Conservation (phyloP, 2,113 vertebrate species). For the Urocynchramus pylzowi region DNA sequence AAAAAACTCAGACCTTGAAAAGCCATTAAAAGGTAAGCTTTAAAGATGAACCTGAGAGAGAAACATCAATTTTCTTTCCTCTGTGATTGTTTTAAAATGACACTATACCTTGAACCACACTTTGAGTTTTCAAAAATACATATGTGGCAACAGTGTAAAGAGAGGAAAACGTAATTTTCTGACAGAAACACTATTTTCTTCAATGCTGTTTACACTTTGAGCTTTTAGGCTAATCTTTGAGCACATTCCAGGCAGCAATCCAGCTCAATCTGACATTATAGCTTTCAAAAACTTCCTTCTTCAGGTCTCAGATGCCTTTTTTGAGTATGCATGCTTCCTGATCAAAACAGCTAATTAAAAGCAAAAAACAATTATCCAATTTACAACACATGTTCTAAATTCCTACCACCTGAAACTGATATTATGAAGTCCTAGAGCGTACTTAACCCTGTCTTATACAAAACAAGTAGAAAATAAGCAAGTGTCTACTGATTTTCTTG, state of each 20-base stretch:
- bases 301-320: neutral
- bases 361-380: slow-evolving; percentile 9
- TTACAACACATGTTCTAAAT: neutral
- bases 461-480: neutral
- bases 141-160: neutral
- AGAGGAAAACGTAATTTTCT: neutral
- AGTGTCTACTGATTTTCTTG: neutral
- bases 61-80: neutral
- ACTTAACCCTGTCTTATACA: neutral
- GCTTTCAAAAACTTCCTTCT: neutral
- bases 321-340: neutral
- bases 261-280: neutral
- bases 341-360: slow-evolving; percentile 4
- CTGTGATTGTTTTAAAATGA: neutral
- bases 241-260: neutral
- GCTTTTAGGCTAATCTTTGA: neutral
- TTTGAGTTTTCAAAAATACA: neutral
- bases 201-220: neutral
- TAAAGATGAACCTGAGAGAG: neutral
- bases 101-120: neutral
- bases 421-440: neutral
- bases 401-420: neutral
- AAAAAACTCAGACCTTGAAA: neutral
- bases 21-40: neutral
- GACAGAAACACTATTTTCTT: neutral